phyloP scores from a whole-genome alignment of 2,113 vertebrate genomes.

The Sinocyclocheilus maitianheensis region DNA sequence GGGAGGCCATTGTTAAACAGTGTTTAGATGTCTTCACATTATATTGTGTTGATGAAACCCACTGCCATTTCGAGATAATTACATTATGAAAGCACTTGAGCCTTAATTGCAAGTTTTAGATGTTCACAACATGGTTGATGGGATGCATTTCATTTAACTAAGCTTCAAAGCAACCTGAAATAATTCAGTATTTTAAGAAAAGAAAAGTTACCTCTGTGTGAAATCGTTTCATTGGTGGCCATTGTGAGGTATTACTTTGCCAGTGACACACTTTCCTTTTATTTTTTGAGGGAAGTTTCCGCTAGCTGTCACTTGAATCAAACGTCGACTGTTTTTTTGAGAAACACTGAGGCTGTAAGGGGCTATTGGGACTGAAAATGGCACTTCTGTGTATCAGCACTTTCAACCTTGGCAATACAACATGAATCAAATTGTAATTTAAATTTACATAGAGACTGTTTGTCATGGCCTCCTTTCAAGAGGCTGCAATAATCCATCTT shows the following conservation, averaged over 20 bases:
- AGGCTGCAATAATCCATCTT: conserved; percentile 33
- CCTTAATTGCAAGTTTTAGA: background rate
- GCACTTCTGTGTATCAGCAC: background rate
- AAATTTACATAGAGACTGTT: conserved; percentile 14
- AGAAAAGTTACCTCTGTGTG: background rate
- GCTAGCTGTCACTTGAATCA: conserved; percentile 33
- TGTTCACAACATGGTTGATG: background rate
- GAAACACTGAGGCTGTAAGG: background rate
- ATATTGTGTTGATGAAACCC: conserved; percentile 4
- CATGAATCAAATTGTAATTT: conserved; percentile 28
- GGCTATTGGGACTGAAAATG: background rate
- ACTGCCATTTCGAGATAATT: conserved; percentile 4
- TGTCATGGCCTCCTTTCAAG: conserved; percentile 21
- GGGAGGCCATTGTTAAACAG: background rate
- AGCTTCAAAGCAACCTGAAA: background rate
- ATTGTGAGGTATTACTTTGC: background rate
- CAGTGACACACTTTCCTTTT: background rate
- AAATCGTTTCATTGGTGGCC: background rate
- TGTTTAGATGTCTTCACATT: background rate
- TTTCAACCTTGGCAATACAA: background rate
- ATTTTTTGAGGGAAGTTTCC: background rate
- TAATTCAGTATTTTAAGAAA: background rate
- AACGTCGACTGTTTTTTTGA: background rate
- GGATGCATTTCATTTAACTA: background rate
- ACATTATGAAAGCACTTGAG: background rate